These are phyloP conservation scores for Poecilobothrus nobilitatus DNA, from an alignment of 2,888 invertebrate genomes.

Conservation along the genomic window DNA sequence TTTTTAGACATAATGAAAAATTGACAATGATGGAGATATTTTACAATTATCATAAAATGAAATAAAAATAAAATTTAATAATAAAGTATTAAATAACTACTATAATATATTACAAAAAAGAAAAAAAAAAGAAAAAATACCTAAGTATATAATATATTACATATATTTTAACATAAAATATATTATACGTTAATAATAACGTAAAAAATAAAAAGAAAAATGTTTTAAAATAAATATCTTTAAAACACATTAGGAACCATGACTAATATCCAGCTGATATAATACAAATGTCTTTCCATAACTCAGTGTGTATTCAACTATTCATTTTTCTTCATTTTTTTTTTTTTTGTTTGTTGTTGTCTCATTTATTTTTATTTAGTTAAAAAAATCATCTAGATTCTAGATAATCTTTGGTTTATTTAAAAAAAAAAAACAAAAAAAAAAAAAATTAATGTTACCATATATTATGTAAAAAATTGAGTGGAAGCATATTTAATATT, in stretches of 20 bases:
- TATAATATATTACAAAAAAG: too few relatives aligned
- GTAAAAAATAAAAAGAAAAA: neutral
- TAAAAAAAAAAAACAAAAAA: too few relatives aligned
- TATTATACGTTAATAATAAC: too few relatives aligned
- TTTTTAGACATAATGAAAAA: neutral
- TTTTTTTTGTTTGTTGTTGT: neutral
- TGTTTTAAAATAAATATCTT: neutral
- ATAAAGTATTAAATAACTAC: neutral
- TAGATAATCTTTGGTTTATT: too few relatives aligned
- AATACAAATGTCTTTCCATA: neutral
- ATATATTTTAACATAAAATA: too few relatives aligned
- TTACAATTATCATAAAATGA: neutral
- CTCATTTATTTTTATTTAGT: too few relatives aligned
- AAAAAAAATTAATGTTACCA: too few relatives aligned
- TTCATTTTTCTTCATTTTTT: neutral
- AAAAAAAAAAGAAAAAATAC: too few relatives aligned
- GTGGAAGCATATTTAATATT: too few relatives aligned
- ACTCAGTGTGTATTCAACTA: neutral
- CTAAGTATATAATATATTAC: too few relatives aligned
- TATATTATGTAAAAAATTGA: too few relatives aligned
- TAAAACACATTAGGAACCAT: conserved; percentile 1
- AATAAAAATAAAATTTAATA: neutral
- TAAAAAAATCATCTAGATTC: too few relatives aligned
- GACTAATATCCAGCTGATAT: neutral
- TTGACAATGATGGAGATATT: neutral